These are phyloP conservation scores for Anhinga rufa DNA, from an alignment of 2,113 vertebrate genomes.

Conservation along the genomic window DNA sequence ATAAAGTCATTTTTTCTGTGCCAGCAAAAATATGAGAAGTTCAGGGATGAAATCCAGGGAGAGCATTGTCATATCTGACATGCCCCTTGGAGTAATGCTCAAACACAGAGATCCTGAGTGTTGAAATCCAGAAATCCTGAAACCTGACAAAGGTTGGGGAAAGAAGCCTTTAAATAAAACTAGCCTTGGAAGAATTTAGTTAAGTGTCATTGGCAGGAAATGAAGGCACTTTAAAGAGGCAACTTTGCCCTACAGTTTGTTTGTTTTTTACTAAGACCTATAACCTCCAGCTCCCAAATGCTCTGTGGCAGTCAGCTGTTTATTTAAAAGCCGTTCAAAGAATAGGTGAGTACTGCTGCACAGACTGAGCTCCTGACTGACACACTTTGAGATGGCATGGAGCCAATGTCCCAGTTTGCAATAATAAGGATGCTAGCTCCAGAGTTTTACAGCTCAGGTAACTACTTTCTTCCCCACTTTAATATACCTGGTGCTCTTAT, in stretches of 20 bases:
- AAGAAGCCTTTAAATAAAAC: not conserved
- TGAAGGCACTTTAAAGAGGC: not conserved
- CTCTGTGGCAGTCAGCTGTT: not conserved
- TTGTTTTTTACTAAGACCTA: not conserved
- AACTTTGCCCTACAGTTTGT: not conserved
- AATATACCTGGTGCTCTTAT: not conserved
- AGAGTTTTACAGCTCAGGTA: not conserved
- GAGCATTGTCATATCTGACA: not conserved
- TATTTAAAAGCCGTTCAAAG: not conserved
- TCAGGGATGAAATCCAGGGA: not conserved
- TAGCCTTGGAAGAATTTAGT: not conserved
- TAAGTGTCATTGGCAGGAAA: not conserved
- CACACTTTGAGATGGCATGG: not conserved
- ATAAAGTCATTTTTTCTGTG: not conserved
- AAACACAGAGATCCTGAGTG: not conserved
- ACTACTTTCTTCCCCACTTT: not conserved
- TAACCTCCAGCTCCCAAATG: not conserved
- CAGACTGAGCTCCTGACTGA: not conserved
- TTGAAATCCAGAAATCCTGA: not conserved
- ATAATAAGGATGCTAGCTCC: not conserved
- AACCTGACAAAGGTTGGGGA: not conserved
- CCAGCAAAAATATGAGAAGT: not conserved
- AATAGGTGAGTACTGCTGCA: not conserved
- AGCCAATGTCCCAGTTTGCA: not conserved
- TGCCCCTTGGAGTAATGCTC: not conserved